phyloP scores from a whole-genome alignment of 2,888 invertebrate species.

The Agrochola circellaris region DNA sequence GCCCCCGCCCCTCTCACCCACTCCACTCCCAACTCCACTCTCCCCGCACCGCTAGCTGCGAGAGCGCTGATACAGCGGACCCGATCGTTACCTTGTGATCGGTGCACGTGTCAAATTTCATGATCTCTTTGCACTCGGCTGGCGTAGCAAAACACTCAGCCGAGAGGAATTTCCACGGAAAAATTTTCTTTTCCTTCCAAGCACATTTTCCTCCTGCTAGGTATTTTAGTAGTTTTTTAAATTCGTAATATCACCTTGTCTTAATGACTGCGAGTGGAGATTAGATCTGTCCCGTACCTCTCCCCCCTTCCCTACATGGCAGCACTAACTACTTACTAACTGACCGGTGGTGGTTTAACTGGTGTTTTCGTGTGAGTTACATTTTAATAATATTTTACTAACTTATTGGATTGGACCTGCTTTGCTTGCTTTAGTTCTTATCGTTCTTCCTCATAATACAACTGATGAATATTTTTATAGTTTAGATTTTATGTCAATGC shows the following conservation, averaged over 20 bases:
- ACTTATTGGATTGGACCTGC: not conserved
- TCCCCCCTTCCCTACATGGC: not conserved
- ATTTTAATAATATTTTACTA: slow-evolving; percentile 27
- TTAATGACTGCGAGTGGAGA: not conserved
- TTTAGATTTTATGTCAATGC: not conserved
- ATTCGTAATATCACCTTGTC: not conserved
- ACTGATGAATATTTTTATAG: not conserved
- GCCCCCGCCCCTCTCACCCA: not conserved
- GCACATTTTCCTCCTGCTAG: not conserved
- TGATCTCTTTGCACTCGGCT: not conserved
- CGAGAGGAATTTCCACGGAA: not conserved
- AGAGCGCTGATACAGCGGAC: not conserved
- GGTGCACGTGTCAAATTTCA: not conserved
- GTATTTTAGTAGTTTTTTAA: not conserved
- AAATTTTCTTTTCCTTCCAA: not conserved
- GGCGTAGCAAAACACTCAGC: not conserved
- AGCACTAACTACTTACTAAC: slow-evolving; percentile 44
- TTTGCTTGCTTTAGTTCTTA: not conserved
- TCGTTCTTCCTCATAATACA: not conserved
- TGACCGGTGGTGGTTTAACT: slow-evolving; percentile 19
- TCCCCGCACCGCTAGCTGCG: not conserved
- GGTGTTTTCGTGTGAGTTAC: slow-evolving; percentile 25
- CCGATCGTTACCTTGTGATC: slow-evolving; percentile 12
- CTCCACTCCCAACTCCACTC: not conserved
- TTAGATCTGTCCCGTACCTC: not conserved